A percentile compares a stretch with the other conserved stretches of the same genome.
Evolutionary conservation across 2,113 vertebrate genomes (phyloP).

Genomic region (Sinocyclocheilus anophthalmus): DNA sequence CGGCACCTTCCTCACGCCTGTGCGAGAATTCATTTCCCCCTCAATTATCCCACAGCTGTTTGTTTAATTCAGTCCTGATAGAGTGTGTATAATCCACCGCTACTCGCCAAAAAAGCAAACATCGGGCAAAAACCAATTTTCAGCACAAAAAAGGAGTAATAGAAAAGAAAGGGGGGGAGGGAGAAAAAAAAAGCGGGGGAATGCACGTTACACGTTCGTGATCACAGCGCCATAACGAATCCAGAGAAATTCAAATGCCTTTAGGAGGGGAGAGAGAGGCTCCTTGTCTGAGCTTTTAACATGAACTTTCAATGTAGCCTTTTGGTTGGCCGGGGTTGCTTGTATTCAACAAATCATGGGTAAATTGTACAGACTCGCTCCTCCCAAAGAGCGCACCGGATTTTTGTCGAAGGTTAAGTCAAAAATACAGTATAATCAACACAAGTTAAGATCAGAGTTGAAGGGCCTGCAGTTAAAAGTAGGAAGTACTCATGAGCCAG

Average conservation of each 20-base stretch:
- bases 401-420: not conserved
- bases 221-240: constrained; percentile 46
- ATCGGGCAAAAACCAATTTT: constrained; percentile 74
- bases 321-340: constrained; percentile 15
- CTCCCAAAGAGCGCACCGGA: not conserved
- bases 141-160: constrained; percentile 63
- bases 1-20: constrained; percentile 56
- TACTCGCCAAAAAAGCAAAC: constrained; percentile 69
- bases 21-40: constrained; percentile 75
- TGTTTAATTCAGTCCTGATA: constrained; percentile 79
- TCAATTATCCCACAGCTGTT: constrained; percentile 81
- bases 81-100: constrained; percentile 75
- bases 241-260: constrained; percentile 48
- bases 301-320: constrained; percentile 22
- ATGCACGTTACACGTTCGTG: constrained; percentile 44
- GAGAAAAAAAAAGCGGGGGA: constrained; percentile 36
- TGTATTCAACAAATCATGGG: constrained; percentile 41
- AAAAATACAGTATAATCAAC: constrained; percentile 6
- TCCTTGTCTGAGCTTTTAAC: constrained; percentile 4
- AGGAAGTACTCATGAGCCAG: not conserved
- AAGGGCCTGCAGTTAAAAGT: not conserved
- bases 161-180: constrained; percentile 58
- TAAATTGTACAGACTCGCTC: not conserved
- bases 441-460: not conserved
- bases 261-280: constrained; percentile 36